Evolutionary conservation across 1,140 invertebrate genomes (phyloP).

Genomic region (Aethina tumida): DNA sequence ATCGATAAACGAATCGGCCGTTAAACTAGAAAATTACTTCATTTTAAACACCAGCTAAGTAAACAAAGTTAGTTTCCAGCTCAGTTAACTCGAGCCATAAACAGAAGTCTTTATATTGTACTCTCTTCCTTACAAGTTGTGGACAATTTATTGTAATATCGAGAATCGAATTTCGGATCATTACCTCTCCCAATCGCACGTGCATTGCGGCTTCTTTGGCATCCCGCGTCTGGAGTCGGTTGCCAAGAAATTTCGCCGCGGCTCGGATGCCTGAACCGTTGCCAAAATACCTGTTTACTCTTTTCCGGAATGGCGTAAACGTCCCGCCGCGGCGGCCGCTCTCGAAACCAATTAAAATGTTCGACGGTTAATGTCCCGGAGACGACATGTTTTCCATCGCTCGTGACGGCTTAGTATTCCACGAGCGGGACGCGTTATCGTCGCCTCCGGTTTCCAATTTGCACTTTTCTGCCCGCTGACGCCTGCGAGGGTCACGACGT

Average conservation of each 20-base stretch:
- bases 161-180: slow-evolving; percentile 10
- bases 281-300: slow-evolving; percentile 17
- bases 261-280: slow-evolving; percentile 10
- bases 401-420: too few species aligned
- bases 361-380: slow-evolving; percentile 1
- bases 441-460: too few species aligned
- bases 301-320: neutral
- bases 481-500: too few species aligned
- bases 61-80: too few species aligned
- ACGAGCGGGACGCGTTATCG: too few species aligned
- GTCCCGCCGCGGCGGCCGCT: slow-evolving; percentile 1
- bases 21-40: too few species aligned
- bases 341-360: slow-evolving; percentile 2
- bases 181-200: slow-evolving; percentile 17
- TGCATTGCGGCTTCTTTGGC: slow-evolving; percentile 7
- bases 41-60: too few species aligned
- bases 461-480: too few species aligned
- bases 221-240: slow-evolving; percentile 1
- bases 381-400: slow-evolving; percentile 4
- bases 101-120: too few species aligned
- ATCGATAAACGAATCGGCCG: too few species aligned
- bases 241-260: slow-evolving; percentile 4
- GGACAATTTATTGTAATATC: neutral
- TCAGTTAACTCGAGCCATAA: too few species aligned
- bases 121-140: too few species aligned